These are phyloP conservation scores for Batillaria attramentaria DNA, from an alignment of 1,140 invertebrate genomes.

Conservation along the genomic window DNA sequence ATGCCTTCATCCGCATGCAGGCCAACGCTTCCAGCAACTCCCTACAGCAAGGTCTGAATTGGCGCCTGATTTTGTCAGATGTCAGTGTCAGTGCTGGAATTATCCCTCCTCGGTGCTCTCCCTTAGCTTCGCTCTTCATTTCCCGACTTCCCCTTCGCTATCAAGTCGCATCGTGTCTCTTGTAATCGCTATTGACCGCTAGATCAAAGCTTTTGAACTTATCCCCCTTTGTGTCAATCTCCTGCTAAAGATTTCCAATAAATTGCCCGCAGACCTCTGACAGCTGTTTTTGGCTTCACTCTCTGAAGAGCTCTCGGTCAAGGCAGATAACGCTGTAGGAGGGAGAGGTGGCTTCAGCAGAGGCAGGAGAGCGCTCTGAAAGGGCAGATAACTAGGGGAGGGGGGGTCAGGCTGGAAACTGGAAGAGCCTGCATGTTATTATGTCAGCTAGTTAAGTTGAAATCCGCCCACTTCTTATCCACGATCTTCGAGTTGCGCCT, in stretches of 20 bases:
- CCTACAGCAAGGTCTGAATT: not conserved
- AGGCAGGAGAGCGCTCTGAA: constrained; percentile 5
- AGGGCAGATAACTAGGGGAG: not conserved
- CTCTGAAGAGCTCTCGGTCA: constrained; percentile 6
- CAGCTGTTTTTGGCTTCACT: constrained; percentile 9
- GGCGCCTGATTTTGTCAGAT: constrained; percentile 14
- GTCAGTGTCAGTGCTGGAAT: not conserved
- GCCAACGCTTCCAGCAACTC: too few species aligned
- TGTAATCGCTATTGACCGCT: not conserved
- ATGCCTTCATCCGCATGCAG: too few species aligned
- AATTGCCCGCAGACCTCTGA: not conserved
- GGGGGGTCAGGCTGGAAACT: not conserved
- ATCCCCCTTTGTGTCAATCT: not conserved
- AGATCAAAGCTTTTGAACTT: constrained; percentile 5
- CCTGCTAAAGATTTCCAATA: constrained; percentile 12
- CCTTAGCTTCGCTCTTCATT: not conserved
- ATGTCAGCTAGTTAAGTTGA: not conserved
- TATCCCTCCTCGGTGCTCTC: not conserved
- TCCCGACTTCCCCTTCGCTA: not conserved
- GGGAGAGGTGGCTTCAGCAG: constrained; percentile 8
- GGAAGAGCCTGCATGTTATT: not conserved
- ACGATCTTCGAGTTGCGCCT: too few species aligned
- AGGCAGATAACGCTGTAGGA: constrained; percentile 5
- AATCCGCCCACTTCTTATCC: too few species aligned
- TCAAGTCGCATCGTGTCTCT: not conserved